Base-by-base conservation (phyloP, 2,888 invertebrate genomes). In the Sarcophaga rosellei region DNA sequence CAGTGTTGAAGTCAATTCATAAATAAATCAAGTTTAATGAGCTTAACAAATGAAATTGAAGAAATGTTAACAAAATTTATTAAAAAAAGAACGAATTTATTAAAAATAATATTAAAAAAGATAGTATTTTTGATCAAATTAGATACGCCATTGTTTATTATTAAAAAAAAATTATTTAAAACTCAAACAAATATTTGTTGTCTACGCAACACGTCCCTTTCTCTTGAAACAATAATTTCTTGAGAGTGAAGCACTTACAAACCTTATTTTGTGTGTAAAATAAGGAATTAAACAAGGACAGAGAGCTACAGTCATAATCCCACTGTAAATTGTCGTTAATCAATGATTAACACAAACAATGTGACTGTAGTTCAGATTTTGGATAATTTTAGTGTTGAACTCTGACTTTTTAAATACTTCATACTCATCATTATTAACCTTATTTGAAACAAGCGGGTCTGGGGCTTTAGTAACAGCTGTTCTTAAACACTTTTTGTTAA, bases 291-390 rank as follows among this genome's bases (percentile, higher is more conserved):
- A 78, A 12, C 17, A 53, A 53, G 17, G 15, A 57, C n/a, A 74
- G n/a, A 57, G 12, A 57, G 72, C 57, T 11, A 45, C 11, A 75
- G 65, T 65, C 23, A 1, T 25, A 62, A 53, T 20, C 68, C 61
- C 53, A 53, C 53, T 4, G 17, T 0, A 5, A 73, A 81, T 72
- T 79, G 75, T n/a, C 25, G 35, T 62, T 61, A 68, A 62, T 75
- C 25, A 78, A n/a, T 44, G 10, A 35, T 70, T 35, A 21, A 53
- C 45, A 21, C 65, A 74, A 44, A 6, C 45, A 21, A 65, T 23
- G 11, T 47, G 11, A 62, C 65, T 20, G 63, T 15, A 20, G 80
- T 77, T 77, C 44, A 82, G 85, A 85, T 85, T 85, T 79, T n/a
- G 21, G 53, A 72, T 11, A 72, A 23, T 81, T 63, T 68, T 63